phyloP scores from a whole-genome alignment of 2,888 invertebrate genomes.

The Coremacera marginata region DNA sequence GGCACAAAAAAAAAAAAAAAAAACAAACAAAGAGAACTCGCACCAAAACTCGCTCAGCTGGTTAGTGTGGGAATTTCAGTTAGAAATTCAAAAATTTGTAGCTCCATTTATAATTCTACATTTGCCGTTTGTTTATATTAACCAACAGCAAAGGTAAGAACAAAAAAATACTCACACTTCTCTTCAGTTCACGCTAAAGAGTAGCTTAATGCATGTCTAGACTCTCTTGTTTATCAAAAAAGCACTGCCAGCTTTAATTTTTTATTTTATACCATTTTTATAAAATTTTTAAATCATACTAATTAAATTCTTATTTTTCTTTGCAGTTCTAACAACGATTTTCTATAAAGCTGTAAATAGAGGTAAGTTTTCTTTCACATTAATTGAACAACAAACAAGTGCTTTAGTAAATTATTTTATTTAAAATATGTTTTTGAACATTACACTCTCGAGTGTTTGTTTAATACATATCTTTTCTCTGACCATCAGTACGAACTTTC shows the following conservation, averaged over 20 bases:
- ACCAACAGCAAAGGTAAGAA: neutral
- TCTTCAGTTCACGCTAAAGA: neutral
- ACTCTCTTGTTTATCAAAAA: neutral
- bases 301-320: neutral
- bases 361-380: neutral
- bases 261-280: neutral
- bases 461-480: neutral
- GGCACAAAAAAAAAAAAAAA: neutral
- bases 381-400: slow-evolving; percentile 8
- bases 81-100: slow-evolving; percentile 16
- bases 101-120: neutral
- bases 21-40: no score
- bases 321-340: neutral
- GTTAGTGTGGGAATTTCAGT: slow-evolving; percentile 30
- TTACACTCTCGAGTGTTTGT: neutral
- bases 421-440: no score
- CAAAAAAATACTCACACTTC: neutral
- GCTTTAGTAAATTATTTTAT: slow-evolving; percentile 10
- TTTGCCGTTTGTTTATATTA: neutral
- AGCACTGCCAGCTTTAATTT: neutral
- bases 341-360: neutral
- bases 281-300: neutral
- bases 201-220: neutral
- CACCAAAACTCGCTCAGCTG: neutral
- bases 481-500: neutral